Percentiles rank a stretch among this genome's conserved stretches.
These are phyloP conservation scores for Nymphalis io DNA, from an alignment of 1,140 invertebrate species.

Conservation along the genomic window DNA sequence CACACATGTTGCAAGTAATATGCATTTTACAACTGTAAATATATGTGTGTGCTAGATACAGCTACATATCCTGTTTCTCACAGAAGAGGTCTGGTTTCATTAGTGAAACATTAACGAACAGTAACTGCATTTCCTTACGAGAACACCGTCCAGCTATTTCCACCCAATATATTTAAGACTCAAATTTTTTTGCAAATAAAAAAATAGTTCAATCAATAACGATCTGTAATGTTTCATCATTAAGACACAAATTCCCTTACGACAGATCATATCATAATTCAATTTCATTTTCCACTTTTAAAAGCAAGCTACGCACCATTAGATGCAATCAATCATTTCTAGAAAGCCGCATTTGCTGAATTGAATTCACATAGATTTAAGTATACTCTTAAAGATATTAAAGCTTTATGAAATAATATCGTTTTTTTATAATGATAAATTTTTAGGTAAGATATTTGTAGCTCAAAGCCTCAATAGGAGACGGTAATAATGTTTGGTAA, in stretches of 20 bases:
- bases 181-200: too few species aligned
- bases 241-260: neutral
- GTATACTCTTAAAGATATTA: slow-evolving; percentile 1
- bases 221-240: neutral
- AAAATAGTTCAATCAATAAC: neutral
- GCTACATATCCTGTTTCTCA: too few species aligned
- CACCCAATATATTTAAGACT: too few species aligned
- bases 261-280: slow-evolving; percentile 15
- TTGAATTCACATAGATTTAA: slow-evolving; percentile 12
- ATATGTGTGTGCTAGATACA: too few species aligned
- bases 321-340: slow-evolving; percentile 48
- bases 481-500: too few species aligned
- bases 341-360: slow-evolving; percentile 35
- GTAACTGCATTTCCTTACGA: too few species aligned
- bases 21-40: too few species aligned
- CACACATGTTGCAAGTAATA: too few species aligned
- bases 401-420: neutral
- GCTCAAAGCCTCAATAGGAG: neutral
- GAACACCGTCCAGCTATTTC: too few species aligned
- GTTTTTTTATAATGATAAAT: too few species aligned
- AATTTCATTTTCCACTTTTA: slow-evolving; percentile 27
- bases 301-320: slow-evolving; percentile 38
- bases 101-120: too few species aligned
- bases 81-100: too few species aligned
- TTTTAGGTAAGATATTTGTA: neutral